These are phyloP conservation scores for Frieseomelitta varia DNA, from an alignment of 1,140 invertebrate species.

Conservation along the genomic window DNA sequence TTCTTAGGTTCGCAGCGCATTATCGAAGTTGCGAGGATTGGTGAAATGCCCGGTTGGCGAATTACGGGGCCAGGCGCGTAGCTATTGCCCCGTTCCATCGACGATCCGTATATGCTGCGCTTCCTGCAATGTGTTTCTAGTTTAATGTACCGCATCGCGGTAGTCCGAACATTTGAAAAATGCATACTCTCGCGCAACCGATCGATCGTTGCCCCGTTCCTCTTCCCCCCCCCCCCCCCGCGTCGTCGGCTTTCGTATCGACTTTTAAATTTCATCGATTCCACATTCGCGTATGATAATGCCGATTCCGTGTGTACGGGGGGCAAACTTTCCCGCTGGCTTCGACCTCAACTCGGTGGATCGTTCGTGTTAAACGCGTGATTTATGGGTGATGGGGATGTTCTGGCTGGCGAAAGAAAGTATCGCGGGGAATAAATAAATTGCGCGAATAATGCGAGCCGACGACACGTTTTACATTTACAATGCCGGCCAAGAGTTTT, in stretches of 20 bases:
- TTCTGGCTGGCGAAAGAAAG: not conserved
- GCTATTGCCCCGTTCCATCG: slow-evolving; percentile 37
- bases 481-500: too few relatives aligned
- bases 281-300: slow-evolving; percentile 35
- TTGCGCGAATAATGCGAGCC: not conserved
- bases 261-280: slow-evolving; percentile 53
- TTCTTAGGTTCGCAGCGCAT: slow-evolving; percentile 34
- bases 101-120: slow-evolving; percentile 31
- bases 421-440: slow-evolving; percentile 8
- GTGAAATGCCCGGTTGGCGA: slow-evolving; percentile 33
- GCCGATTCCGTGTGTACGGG: not conserved
- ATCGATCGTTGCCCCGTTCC: slow-evolving; percentile 24
- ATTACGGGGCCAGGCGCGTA: slow-evolving; percentile 3
- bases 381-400: not conserved
- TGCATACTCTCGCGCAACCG: slow-evolving; percentile 17
- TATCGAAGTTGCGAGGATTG: slow-evolving; percentile 38
- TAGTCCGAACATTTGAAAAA: slow-evolving; percentile 50
- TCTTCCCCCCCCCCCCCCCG: not conserved
- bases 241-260: slow-evolving; percentile 11
- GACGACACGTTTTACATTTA: not conserved
- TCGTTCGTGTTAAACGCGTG: slow-evolving; percentile 10
- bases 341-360: not conserved
- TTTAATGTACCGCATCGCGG: slow-evolving; percentile 51
- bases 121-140: slow-evolving; percentile 53
- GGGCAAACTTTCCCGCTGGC: not conserved